A percentile compares a stretch with the other conserved stretches of the same genome.
Conservation (phyloP, 2,113 vertebrate species). For the Lampris incognitus region DNA sequence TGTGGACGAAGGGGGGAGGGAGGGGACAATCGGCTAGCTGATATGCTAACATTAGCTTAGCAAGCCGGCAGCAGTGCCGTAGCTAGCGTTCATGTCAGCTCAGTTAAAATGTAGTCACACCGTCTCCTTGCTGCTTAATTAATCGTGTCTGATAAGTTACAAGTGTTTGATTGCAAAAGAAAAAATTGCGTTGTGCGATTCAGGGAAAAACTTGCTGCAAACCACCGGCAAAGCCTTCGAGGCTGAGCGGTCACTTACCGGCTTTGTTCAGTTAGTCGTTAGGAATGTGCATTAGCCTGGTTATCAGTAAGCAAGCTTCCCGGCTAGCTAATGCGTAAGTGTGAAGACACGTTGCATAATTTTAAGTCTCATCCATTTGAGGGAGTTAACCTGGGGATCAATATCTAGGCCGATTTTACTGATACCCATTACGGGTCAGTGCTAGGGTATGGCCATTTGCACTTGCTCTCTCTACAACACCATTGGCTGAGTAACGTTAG, state of each 20-base stretch:
- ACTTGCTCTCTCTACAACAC: not conserved
- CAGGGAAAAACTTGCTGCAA: not conserved
- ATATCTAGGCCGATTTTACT: slow-evolving; percentile 12
- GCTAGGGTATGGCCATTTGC: slow-evolving; percentile 11
- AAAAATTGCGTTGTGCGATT: too few relatives aligned
- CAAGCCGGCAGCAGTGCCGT: slow-evolving; percentile 54
- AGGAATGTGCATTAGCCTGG: slow-evolving; percentile 49
- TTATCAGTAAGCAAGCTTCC: slow-evolving; percentile 13
- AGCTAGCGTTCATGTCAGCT: slow-evolving; percentile 55
- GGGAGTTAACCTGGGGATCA: slow-evolving; percentile 5
- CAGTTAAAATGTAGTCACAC: not conserved
- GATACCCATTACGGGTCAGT: not conserved
- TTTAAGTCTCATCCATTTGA: slow-evolving; percentile 8
- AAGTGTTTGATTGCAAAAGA: too few relatives aligned
- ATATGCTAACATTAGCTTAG: slow-evolving; percentile 69
- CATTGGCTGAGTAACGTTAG: not conserved
- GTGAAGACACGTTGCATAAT: slow-evolving; percentile 14
- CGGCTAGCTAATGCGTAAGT: slow-evolving; percentile 34
- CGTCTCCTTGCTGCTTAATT: not conserved
- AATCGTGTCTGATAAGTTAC: too few relatives aligned
- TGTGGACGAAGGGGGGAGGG: slow-evolving; percentile 62
- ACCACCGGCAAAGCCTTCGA: slow-evolving; percentile 24
- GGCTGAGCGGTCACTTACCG: slow-evolving; percentile 66
- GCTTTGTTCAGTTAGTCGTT: slow-evolving; percentile 73
- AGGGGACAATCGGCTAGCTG: slow-evolving; percentile 66